Evolutionary conservation across 1,140 invertebrate species (phyloP).

Genomic region (Brachionus manjavacas): DNA sequence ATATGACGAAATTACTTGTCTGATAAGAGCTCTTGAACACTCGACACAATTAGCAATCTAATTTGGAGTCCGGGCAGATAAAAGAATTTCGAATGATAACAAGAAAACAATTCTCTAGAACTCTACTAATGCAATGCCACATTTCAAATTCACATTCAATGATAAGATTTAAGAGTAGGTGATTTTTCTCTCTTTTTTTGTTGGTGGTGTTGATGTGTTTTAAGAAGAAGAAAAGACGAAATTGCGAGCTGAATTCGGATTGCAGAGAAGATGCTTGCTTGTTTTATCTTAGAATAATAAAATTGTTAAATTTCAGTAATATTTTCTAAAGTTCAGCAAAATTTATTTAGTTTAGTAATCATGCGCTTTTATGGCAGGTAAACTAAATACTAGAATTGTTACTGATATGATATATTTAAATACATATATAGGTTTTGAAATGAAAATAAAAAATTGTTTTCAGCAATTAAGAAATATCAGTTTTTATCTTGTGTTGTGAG

Average conservation of each 20-base stretch:
- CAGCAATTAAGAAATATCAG: not conserved
- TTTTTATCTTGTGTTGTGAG: not conserved
- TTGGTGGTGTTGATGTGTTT: not conserved
- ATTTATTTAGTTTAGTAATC: not conserved
- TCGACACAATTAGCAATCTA: not conserved
- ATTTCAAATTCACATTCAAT: slow-evolving; percentile 27
- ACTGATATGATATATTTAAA: not conserved
- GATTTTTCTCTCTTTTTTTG: not conserved
- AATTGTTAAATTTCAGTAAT: slow-evolving; percentile 32
- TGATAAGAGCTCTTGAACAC: not conserved
- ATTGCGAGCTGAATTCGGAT: not conserved
- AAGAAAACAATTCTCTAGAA: slow-evolving; percentile 12
- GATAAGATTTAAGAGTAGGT: slow-evolving; percentile 31
- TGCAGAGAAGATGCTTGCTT: not conserved
- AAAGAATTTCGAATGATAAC: slow-evolving; percentile 6
- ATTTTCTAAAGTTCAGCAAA: slow-evolving; percentile 31
- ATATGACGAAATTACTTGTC: not conserved
- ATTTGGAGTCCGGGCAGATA: not conserved
- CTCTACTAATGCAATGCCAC: slow-evolving; percentile 9
- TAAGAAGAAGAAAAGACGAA: slow-evolving; percentile 21
- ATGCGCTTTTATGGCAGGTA: not conserved
- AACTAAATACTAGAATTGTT: slow-evolving; percentile 1
- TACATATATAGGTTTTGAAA: no score
- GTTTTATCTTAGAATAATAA: slow-evolving; percentile 8
- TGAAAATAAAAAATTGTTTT: not conserved